phyloP scores from a whole-genome alignment of 1,140 invertebrate species.

The Trichomalopsis sarcophagae region DNA sequence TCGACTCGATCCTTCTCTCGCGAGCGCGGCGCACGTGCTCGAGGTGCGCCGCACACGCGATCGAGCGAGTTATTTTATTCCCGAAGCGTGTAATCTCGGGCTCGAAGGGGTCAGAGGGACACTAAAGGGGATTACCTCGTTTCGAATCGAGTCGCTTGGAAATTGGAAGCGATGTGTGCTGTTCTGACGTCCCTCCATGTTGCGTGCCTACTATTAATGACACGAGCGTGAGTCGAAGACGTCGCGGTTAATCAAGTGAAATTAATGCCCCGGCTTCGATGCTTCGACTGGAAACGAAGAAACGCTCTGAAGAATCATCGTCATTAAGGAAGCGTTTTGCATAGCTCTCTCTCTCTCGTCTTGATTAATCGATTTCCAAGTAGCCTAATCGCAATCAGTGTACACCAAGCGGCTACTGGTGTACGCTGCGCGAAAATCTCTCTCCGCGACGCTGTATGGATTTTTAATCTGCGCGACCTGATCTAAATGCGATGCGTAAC shows the following conservation, averaged over 20 bases:
- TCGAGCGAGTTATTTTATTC: background rate
- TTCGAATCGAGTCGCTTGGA: background rate
- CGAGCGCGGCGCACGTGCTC: background rate
- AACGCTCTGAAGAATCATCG: slow-evolving; percentile 3
- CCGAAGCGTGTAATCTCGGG: background rate
- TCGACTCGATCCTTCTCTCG: background rate
- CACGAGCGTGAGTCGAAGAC: background rate
- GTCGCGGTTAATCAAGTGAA: background rate
- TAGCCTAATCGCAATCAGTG: background rate
- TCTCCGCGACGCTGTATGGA: background rate
- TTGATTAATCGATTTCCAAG: slow-evolving; percentile 1
- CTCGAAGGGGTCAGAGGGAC: background rate
- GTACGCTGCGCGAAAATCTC: background rate
- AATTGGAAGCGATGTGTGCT: no score
- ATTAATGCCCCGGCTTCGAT: background rate
- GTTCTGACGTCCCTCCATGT: no score
- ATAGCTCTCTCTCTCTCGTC: background rate
- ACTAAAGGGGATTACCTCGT: background rate
- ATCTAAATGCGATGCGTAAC: background rate
- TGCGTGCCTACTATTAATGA: background rate
- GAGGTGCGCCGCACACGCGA: background rate
- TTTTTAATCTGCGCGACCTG: background rate
- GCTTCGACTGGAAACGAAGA: background rate
- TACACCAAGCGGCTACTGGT: background rate
- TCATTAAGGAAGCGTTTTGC: background rate